These are phyloP conservation scores for Hemithea aestivaria DNA, from an alignment of 2,888 invertebrate species.

Conservation along the genomic window DNA sequence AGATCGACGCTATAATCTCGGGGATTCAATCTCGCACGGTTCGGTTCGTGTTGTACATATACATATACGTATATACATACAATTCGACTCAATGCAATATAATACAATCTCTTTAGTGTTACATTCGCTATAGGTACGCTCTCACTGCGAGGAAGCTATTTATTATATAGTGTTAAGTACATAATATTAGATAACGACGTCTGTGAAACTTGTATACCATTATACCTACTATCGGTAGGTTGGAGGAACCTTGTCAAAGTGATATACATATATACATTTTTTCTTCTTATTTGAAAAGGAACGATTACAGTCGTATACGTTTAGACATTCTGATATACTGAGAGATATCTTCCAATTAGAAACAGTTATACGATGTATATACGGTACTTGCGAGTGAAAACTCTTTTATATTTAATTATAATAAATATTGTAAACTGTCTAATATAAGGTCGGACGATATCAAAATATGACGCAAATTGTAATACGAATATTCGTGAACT, in stretches of 20 bases:
- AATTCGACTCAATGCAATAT: conserved; percentile 65
- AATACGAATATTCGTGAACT: conserved; percentile 40
- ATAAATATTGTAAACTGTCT: conserved; percentile 68
- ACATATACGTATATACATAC: conserved; percentile 33
- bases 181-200: conserved; percentile 63
- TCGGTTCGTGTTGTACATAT: conserved; percentile 54
- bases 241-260: conserved; percentile 52
- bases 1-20: conserved; percentile 69
- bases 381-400: conserved; percentile 68
- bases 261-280: conserved; percentile 50
- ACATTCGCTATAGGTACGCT: conserved; percentile 69
- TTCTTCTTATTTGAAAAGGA: conserved; percentile 68
- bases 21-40: conserved; percentile 72
- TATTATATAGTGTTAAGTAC: conserved; percentile 76
- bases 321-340: conserved; percentile 69
- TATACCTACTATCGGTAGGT: conserved; percentile 62
- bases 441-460: conserved; percentile 66
- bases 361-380: conserved; percentile 77
- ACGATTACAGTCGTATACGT: conserved; percentile 87
- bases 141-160: conserved; percentile 70
- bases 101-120: conserved; percentile 73
- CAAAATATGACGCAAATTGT: conserved; percentile 43
- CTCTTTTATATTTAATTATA: conserved; percentile 76
- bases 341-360: conserved; percentile 70
- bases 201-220: conserved; percentile 77